These are phyloP conservation scores for Cecropterus lyciades DNA, from an alignment of 1,140 invertebrate species.

Conservation along the genomic window DNA sequence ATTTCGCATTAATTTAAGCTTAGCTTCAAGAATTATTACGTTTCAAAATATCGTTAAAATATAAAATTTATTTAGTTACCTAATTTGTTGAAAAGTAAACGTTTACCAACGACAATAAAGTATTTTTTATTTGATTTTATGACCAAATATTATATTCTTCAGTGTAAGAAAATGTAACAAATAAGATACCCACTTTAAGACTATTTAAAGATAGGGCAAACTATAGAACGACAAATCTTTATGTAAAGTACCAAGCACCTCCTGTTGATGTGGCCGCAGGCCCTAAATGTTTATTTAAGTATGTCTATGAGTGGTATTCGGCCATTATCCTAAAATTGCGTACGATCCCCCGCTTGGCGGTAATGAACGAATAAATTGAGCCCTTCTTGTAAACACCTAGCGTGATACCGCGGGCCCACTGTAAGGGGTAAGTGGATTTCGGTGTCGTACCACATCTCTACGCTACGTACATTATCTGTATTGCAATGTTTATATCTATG, in stretches of 20 bases:
- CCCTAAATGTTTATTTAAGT: slow-evolving; percentile 55
- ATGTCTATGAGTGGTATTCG: slow-evolving; percentile 59
- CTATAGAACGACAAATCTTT: slow-evolving; percentile 15
- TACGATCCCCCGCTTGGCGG: slow-evolving; percentile 70
- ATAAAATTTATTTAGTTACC: no score
- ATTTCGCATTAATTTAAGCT: slow-evolving; percentile 21
- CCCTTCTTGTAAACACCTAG: slow-evolving; percentile 79
- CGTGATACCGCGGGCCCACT: slow-evolving; percentile 66
- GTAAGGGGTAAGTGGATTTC: slow-evolving; percentile 82
- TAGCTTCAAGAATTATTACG: no score
- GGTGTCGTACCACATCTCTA: slow-evolving; percentile 75
- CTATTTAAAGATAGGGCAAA: not conserved
- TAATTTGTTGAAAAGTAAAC: no score
- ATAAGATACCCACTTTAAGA: no score
- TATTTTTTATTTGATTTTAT: no score
- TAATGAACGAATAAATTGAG: slow-evolving; percentile 83
- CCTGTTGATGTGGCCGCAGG: slow-evolving; percentile 43
- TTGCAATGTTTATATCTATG: slow-evolving; percentile 28
- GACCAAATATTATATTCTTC: no score
- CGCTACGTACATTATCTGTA: slow-evolving; percentile 60
- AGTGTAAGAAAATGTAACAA: no score
- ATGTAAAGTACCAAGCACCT: slow-evolving; percentile 18
- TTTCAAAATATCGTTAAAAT: no score
- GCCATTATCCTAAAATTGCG: slow-evolving; percentile 81
- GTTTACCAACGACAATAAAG: no score